Evolutionary conservation across 2,797 vertebrate genomes (phyloP), one percentile per base, ranked within the genome.

Genomic region (Streptopelia turtur): DNA sequence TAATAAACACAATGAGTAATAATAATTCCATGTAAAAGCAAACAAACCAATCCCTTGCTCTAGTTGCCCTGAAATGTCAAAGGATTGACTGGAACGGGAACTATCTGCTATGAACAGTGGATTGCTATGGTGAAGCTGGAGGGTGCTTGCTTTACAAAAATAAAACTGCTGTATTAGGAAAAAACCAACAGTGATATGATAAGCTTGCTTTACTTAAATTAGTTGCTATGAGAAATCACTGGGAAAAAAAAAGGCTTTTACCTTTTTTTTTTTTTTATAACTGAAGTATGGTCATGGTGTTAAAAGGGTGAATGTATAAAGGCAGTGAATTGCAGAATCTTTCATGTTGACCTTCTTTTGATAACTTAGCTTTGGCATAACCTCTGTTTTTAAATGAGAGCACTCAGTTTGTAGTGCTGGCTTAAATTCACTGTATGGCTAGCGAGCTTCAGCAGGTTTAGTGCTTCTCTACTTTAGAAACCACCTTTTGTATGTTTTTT

Each of bases 401-500:
- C 82, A 47, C 61, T 76, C 65, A 59, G 68, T 93, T 94, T 91
- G 90, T 87, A 83, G 52, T 5, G 59, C 47, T 91, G 92, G 70
- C 69, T 96, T 91, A 91, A 96, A 93, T 95, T 96, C 69, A 52
- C 52, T 94, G 49, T 22, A 53, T 64, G 83, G 60, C 78, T 77
- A 47, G 68, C 4, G 23, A 83, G 72, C 74, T 90, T 83, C 84
- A 94, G 97, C 94, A 96, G 94, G 69, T 95, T 96, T 94, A 96
- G 93, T 91, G 91, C 80, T 95, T 93, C 79, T 88, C 86, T 96
- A 49, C 84, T 94, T 97, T 81, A 97, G 93, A 96, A 72, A 55
- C 78, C 41, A 90, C 47, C 71, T 87, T 77, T 89, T 93, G 78
- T 82, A 74, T 92, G 77, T 9, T 72, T 93, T 87, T 80, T 95